Evolutionary conservation across 2,888 invertebrate species (phyloP).

Genomic region (Oxycera nigricornis): DNA sequence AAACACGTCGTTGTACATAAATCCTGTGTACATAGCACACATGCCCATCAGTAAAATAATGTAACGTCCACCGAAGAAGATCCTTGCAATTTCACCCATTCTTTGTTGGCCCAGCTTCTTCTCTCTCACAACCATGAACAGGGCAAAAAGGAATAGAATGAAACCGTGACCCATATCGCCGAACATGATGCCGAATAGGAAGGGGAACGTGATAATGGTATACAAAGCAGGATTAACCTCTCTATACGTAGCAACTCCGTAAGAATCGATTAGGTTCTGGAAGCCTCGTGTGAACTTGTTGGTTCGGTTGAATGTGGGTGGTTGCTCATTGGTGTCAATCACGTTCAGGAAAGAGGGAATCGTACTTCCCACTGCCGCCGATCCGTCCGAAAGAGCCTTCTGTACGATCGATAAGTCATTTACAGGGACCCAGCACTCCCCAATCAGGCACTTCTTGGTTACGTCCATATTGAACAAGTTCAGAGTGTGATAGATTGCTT

Average conservation of each 20-base stretch:
- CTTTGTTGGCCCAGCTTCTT: constrained; percentile 75
- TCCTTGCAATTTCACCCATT: constrained; percentile 90
- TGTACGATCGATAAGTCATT: constrained; percentile 76
- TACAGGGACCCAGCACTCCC: constrained; percentile 87
- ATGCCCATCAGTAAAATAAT: constrained; percentile 95
- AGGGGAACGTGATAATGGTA: constrained; percentile 92
- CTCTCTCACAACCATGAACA: constrained; percentile 82
- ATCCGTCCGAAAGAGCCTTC: constrained; percentile 80
- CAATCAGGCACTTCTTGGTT: constrained; percentile 87
- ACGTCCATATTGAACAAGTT: constrained; percentile 93
- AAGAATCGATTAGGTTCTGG: constrained; percentile 91
- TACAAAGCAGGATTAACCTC: constrained; percentile 92
- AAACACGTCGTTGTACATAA: constrained; percentile 98
- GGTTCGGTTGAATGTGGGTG: constrained; percentile 90
- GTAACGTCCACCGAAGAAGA: constrained; percentile 97
- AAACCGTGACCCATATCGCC: constrained; percentile 92
- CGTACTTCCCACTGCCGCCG: constrained; percentile 82
- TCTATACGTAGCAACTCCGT: constrained; percentile 90
- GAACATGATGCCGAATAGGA: constrained; percentile 96
- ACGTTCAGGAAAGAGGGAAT: constrained; percentile 93
- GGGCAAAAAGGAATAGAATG: constrained; percentile 80
- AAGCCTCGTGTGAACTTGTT: constrained; percentile 94
- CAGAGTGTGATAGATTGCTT: constrained; percentile 92
- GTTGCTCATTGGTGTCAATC: constrained; percentile 79
- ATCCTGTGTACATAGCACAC: constrained; percentile 96